A percentile compares a stretch with the other conserved stretches of the same genome.
These are phyloP conservation scores for Leptopterna dolabrata DNA, from an alignment of 2,888 invertebrate species.

Conservation along the genomic window DNA sequence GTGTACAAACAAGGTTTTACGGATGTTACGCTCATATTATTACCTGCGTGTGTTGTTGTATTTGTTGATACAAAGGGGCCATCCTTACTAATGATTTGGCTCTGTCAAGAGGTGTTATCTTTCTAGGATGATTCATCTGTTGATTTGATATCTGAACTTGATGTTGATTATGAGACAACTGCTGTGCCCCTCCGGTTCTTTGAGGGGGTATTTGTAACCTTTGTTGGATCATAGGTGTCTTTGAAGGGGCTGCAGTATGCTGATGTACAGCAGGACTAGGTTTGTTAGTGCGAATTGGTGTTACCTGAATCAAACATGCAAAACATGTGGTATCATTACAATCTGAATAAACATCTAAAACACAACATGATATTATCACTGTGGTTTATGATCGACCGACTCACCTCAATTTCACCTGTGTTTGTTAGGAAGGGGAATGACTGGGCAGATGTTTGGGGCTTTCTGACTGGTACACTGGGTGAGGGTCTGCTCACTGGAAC, in stretches of 20 bases:
- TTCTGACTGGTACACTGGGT: neutral
- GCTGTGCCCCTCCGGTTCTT: neutral
- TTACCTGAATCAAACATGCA: neutral
- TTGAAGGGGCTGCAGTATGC: neutral
- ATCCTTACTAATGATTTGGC: conserved; percentile 58
- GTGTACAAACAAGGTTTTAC: too few species aligned
- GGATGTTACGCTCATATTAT: too few species aligned
- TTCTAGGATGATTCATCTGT: neutral
- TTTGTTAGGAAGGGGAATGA: conserved; percentile 59
- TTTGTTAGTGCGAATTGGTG: conserved; percentile 15
- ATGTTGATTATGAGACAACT: neutral
- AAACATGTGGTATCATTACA: neutral
- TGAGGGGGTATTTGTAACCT: neutral
- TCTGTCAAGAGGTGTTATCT: conserved; percentile 53
- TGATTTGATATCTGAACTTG: neutral
- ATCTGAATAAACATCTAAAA: neutral
- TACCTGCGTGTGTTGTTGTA: conserved; percentile 34
- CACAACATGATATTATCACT: neutral
- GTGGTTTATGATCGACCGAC: neutral
- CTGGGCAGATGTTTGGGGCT: neutral
- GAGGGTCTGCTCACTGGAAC: conserved; percentile 15
- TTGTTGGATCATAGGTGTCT: neutral
- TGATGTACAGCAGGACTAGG: conserved; percentile 34
- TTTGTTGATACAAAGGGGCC: conserved; percentile 49
- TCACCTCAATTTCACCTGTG: conserved; percentile 57